phyloP scores from a whole-genome alignment of 2,113 vertebrate genomes.

The Pantherophis guttatus region DNA sequence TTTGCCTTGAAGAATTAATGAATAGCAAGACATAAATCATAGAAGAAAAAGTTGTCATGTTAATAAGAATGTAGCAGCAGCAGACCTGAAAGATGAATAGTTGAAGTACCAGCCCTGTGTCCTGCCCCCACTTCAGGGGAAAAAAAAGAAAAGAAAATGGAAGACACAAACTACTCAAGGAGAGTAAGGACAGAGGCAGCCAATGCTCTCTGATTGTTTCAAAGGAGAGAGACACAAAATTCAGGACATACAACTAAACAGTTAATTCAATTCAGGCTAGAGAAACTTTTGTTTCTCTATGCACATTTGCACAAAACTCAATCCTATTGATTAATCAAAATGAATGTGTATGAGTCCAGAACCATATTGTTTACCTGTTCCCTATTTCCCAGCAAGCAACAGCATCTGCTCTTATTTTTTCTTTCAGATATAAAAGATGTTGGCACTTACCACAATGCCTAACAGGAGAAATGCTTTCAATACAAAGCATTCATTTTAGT shows the following conservation, averaged over 20 bases:
- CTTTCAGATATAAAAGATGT: background rate
- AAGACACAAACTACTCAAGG: background rate
- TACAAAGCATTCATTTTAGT: constrained; percentile 20
- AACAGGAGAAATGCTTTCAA: background rate
- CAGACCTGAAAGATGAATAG: background rate
- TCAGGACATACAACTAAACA: background rate
- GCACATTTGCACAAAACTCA: background rate
- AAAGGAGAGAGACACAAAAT: background rate
- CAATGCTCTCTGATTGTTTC: background rate
- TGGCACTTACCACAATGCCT: background rate
- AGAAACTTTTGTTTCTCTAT: background rate
- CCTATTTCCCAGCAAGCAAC: background rate
- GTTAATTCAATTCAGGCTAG: background rate
- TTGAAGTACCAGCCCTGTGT: background rate
- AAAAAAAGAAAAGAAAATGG: background rate
- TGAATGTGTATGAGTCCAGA: background rate
- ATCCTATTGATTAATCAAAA: background rate
- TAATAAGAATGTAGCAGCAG: background rate
- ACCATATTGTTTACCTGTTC: background rate
- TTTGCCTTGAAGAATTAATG: background rate
- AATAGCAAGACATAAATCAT: background rate
- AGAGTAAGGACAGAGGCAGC: background rate
- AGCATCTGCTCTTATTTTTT: background rate
- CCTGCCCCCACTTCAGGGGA: background rate
- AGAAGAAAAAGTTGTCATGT: background rate